Conservation (phyloP, 2,797 vertebrate species). For the Microcaecilia unicolor region DNA sequence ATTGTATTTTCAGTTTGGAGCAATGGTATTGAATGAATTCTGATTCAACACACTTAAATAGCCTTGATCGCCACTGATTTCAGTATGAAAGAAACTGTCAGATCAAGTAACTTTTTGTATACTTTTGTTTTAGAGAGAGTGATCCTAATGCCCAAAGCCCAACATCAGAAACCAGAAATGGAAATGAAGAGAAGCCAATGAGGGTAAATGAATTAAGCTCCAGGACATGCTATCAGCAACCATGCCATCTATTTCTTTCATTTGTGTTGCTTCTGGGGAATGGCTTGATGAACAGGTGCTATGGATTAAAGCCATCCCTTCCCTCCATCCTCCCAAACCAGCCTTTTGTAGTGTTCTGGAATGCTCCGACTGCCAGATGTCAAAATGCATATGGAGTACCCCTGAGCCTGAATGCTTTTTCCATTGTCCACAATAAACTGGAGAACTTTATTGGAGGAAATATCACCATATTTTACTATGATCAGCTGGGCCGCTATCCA, state of each 20-base stretch:
- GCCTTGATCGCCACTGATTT: no score
- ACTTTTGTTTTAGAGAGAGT: not conserved
- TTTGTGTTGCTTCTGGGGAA: slow-evolving; percentile 2
- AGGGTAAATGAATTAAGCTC: not conserved
- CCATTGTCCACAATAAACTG: slow-evolving; percentile 6
- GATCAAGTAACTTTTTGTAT: no score
- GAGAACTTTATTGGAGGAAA: slow-evolving; percentile 14
- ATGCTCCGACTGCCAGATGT: slow-evolving; percentile 15
- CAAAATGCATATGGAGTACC: not conserved
- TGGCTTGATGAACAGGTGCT: not conserved
- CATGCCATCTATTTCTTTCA: not conserved
- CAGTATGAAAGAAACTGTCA: no score
- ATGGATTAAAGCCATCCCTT: not conserved
- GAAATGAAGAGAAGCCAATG: no score
- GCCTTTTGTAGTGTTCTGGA: slow-evolving; percentile 22
- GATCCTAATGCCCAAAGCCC: not conserved
- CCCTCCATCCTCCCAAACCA: not conserved
- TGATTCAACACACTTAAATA: no score
- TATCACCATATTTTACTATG: slow-evolving; percentile 19
- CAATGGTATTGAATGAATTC: no score
- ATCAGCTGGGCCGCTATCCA: slow-evolving; percentile 16
- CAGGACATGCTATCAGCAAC: not conserved
- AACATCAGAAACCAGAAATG: no score
- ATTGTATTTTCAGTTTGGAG: no score
- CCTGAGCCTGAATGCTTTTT: slow-evolving; percentile 5